Evolutionary conservation across 2,888 invertebrate species (phyloP), one percentile per base, ranked within the genome.

Genomic region (Mechanitis messenoides): DNA sequence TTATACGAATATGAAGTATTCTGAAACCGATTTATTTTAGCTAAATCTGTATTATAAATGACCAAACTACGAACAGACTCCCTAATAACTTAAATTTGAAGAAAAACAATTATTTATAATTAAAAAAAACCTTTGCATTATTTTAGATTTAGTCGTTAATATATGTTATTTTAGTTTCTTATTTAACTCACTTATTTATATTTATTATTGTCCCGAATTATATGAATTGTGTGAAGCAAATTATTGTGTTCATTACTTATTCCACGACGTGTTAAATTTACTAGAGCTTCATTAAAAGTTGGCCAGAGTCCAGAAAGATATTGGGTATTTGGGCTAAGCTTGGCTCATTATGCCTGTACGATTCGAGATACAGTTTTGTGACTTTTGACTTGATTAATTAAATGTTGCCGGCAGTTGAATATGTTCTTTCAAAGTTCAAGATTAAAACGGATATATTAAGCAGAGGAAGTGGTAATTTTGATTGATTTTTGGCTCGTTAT

Each of bases 211-310:
- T 54, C 31, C 50, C 60, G 56, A 59, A 56, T 59, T 55, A 54
- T 58, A 64, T 67, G 58, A 58, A 61, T 59, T 60, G 60, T 68
- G 69, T 66, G 68, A 63, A 65, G 62, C 69, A 68, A 68, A 70
- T 77, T 76, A 77, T 72, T 74, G 75, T 72, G 69, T 72, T 73
- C 72, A 77, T 81, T 80, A 80, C 78, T 81, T 83, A 84, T 82
- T 81, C 76, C 69, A 67, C 68, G 69, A 69, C 67, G 70, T 71
- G 71, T 71, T 69, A 70, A 71, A 70, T 69, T 69, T 68, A 66
- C 66, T 65, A 69, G 62, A 58, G 66, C 67, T 69, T 72, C 71
- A 70, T 72, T 72, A 72, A 71, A 72, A 71, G 66, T 71, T 72
- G 72, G 72, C 67, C 61, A 42, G 56, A 33, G 66, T 62, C 71